Evolutionary conservation across 35 echinoderm and acorn worm genomes (phyloP), one percentile per base, ranked within the genome.

Genomic region (Ptychodera flava): DNA sequence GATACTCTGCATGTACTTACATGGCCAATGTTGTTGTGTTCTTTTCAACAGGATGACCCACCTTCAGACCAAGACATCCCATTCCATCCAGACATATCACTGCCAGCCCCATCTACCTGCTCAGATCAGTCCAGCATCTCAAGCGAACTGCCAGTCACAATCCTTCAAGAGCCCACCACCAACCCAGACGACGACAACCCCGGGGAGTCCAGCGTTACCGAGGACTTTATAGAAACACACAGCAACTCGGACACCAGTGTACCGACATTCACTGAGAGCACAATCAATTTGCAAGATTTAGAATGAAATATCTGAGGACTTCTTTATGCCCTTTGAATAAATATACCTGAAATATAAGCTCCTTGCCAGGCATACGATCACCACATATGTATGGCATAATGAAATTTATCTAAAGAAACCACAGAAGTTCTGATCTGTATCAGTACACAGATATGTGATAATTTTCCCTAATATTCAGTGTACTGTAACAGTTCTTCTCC

Each of bases 281-380:
- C 82, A 30, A 83, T 83, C 1, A 83, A 83, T 83, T 36, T 83
- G 29, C 82, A 83, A 83, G 82, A 83, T 28, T 36, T 83, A 28
- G 82, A 34, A 36, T 83, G 28, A 83, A 15, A 83, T 64, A n/a
- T n/a, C n/a, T n/a, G n/a, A n/a, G n/a, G n/a, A n/a, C n/a, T n/a
- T n/a, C n/a, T n/a, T n/a, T n/a, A n/a, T n/a, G n/a, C n/a, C n/a
- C n/a, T n/a, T n/a, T n/a, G n/a, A n/a, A n/a, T n/a, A n/a, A n/a
- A n/a, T n/a, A n/a, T n/a, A n/a, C n/a, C n/a, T n/a, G n/a, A n/a
- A n/a, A n/a, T n/a, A n/a, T n/a, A n/a, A n/a, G n/a, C n/a, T n/a
- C n/a, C n/a, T n/a, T n/a, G n/a, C n/a, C n/a, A n/a, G n/a, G n/a
- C n/a, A n/a, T n/a, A n/a, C n/a, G n/a, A n/a, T n/a, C n/a, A n/a